Evolutionary conservation across 2,797 vertebrate species (phyloP), one percentile per base, ranked within the genome.

Genomic region (Melanotaenia maccullochi): DNA sequence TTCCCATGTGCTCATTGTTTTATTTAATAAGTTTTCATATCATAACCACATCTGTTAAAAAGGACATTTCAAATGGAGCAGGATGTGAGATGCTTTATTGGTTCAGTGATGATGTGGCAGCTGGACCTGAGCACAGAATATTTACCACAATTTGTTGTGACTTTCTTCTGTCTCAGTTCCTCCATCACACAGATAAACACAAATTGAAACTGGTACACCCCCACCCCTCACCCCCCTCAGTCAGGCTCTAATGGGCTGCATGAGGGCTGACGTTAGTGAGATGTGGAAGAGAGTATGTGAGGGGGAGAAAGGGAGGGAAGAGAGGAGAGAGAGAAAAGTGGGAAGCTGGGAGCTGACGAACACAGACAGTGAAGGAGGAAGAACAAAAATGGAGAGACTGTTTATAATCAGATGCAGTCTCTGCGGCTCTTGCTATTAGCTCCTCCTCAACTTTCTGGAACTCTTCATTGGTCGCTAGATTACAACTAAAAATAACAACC

Each of bases 71-170:
- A 68, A 62, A 44, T 56, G 42, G 9, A 77, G 61, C 51, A 77
- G 79, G 76, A 67, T 81, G 59, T 74, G 40, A 89, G 76, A 86
- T 66, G 65, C 55, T 90, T 92, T 91, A 89, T 89, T 89, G 24
- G 24, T 70, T 78, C 16, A 33, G 11, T 38, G 28, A 36, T 61
- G 42, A 73, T 79, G 86, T 63, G 68, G 56, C n/a, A 68, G 60
- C 72, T 69, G 85, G 47, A 74, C 77, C 49, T 47, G 66, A 83
- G 63, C 61, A 75, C 60, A 75, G 30, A 68, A 20, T 38, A 32
- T 65, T 60, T 40, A 13, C 62, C 38, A 40, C 58, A 55, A 30
- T 66, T 57, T 56, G 25, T 9, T 64, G 60, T 62, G 62, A 59
- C 25, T 68, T 38, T 54, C 55, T 28, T 40, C 59, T 60, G 44